Conservation (phyloP, 2,113 vertebrate species). For the Malurus cyaneus region DNA sequence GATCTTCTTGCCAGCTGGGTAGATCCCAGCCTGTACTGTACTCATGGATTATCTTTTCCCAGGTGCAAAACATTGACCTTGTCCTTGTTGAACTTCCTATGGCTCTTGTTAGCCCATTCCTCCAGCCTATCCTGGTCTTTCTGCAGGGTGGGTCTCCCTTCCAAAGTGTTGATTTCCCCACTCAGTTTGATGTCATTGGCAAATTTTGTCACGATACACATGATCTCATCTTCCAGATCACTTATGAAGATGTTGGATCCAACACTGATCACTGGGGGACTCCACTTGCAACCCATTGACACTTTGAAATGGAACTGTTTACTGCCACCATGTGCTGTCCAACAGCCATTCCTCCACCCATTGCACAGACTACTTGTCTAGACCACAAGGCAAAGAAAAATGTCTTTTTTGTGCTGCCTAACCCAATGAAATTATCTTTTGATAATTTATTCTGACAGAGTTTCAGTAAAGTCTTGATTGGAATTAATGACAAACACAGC, state of each 20-base stretch:
- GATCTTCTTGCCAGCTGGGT: neutral
- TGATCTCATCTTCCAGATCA: neutral
- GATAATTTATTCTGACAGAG: neutral
- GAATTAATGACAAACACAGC: neutral
- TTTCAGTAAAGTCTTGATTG: neutral
- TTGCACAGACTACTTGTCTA: neutral
- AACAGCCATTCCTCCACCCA: neutral
- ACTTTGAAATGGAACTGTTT: neutral
- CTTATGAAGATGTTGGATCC: neutral
- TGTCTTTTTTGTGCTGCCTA: neutral
- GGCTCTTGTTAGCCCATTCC: neutral
- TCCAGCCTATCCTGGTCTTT: neutral
- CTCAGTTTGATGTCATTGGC: neutral
- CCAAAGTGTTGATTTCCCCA: neutral
- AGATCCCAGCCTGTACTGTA: neutral
- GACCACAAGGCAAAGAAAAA: neutral
- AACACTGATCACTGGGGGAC: neutral
- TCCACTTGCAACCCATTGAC: rapidly evolving
- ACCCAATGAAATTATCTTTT: neutral
- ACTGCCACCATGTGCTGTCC: neutral
- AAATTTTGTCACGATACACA: neutral
- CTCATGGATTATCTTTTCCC: neutral
- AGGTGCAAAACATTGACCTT: neutral
- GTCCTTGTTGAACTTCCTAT: neutral
- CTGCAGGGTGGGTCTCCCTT: rapidly evolving